A percentile compares a stretch with the other conserved stretches of the same genome.
Conservation (phyloP, 2,113 vertebrate genomes). For the Ciconia maguari region DNA sequence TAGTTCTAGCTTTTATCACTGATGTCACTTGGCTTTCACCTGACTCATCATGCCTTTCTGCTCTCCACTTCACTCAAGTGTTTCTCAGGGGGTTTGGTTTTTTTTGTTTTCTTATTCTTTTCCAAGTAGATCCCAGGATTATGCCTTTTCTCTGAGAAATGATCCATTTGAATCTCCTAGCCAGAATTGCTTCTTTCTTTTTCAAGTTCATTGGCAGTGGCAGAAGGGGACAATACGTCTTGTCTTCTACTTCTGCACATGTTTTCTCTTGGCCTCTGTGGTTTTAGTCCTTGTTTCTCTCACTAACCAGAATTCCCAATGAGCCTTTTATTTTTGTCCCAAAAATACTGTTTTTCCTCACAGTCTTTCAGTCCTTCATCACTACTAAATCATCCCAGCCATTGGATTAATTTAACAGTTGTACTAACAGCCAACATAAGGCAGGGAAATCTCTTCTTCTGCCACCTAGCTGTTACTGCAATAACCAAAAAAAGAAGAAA, state of each 20-base stretch:
- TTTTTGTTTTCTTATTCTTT: neutral
- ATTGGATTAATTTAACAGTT: neutral
- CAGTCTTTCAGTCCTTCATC: constrained; percentile 21
- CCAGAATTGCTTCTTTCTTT: neutral
- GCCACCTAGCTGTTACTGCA: neutral
- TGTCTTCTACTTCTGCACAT: neutral
- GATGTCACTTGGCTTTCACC: neutral
- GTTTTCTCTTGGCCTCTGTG: neutral
- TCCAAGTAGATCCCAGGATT: neutral
- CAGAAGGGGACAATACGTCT: neutral
- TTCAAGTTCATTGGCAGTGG: neutral
- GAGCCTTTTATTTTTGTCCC: neutral
- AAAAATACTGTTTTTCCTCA: neutral
- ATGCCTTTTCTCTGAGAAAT: neutral
- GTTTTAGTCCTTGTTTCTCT: constrained; percentile 7
- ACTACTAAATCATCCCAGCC: neutral
- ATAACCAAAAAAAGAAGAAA: neutral
- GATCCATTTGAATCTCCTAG: neutral
- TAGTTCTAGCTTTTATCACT: neutral
- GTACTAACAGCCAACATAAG: neutral
- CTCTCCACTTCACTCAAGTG: neutral
- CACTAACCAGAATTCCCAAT: constrained; percentile 10
- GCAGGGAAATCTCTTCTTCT: neutral
- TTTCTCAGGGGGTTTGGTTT: neutral
- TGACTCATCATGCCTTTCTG: neutral